phyloP scores from a whole-genome alignment of 2,113 vertebrate species.

The Elephantulus edwardii region DNA sequence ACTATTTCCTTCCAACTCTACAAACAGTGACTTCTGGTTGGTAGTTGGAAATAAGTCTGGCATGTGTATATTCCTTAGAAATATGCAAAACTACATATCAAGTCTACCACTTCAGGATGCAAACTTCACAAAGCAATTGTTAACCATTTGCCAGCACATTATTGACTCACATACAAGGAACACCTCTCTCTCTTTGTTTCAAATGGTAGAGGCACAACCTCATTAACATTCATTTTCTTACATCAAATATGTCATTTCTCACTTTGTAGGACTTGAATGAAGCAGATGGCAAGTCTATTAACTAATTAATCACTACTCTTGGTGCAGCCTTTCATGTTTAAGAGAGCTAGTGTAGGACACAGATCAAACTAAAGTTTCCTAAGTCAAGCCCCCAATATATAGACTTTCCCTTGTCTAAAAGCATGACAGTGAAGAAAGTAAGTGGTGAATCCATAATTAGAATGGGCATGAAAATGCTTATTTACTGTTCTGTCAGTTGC shows the following conservation, averaged over 20 bases:
- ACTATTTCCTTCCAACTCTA: neutral
- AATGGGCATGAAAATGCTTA: neutral
- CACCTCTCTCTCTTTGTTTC: neutral
- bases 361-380: constrained; percentile 23
- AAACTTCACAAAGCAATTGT: neutral
- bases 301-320: constrained; percentile 61
- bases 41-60: neutral
- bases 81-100: neutral
- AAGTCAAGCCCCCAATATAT: neutral
- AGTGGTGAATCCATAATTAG: neutral
- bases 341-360: neutral
- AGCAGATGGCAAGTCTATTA: constrained; percentile 63
- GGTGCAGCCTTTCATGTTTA: constrained; percentile 51
- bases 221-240: constrained; percentile 60
- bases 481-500: constrained; percentile 26
- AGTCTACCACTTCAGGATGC: too few species aligned
- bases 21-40: neutral
- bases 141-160: neutral
- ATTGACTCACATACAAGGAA: neutral
- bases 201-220: constrained; percentile 7
- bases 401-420: neutral
- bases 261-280: constrained; percentile 47
- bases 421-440: constrained; percentile 10
- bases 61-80: neutral
- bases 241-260: constrained; percentile 60